Conservation (phyloP, 1,140 invertebrate genomes). For the Heliconius melpomene region DNA sequence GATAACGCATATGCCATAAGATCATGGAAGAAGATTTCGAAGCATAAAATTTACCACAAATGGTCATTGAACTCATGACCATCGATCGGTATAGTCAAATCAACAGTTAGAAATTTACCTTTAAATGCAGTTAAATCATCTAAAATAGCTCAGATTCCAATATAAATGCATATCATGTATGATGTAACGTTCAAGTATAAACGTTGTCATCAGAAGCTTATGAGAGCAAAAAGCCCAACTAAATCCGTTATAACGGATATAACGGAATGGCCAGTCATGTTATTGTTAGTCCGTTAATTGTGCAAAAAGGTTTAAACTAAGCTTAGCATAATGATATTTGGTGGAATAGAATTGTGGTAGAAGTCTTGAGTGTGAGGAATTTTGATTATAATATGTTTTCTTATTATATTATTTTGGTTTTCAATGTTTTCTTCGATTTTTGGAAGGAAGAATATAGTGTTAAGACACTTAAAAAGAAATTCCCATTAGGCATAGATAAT, state of each 20-base stretch:
- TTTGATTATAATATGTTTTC: neutral
- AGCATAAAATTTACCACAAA: neutral
- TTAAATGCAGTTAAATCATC: neutral
- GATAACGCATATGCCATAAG: no score
- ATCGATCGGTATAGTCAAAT: neutral
- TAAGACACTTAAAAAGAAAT: no score
- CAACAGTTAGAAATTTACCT: neutral
- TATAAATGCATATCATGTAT: conserved; percentile 8
- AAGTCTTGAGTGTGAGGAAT: neutral
- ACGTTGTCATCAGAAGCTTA: conserved; percentile 10
- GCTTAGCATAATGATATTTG: neutral
- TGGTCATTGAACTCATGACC: neutral
- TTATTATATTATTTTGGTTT: neutral
- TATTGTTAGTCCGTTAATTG: conserved; percentile 13
- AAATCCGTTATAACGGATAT: conserved; percentile 14
- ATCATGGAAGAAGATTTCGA: no score
- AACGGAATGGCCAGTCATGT: conserved; percentile 12
- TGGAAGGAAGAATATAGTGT: no score
- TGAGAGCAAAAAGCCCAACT: neutral
- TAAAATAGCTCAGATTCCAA: neutral
- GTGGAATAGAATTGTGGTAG: neutral
- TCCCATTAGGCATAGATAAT: no score
- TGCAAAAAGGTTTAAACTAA: conserved; percentile 1
- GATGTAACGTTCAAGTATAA: conserved; percentile 5
- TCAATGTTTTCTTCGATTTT: neutral